These are phyloP conservation scores for Vimba vimba DNA, from an alignment of 2,113 vertebrate species.

Conservation along the genomic window DNA sequence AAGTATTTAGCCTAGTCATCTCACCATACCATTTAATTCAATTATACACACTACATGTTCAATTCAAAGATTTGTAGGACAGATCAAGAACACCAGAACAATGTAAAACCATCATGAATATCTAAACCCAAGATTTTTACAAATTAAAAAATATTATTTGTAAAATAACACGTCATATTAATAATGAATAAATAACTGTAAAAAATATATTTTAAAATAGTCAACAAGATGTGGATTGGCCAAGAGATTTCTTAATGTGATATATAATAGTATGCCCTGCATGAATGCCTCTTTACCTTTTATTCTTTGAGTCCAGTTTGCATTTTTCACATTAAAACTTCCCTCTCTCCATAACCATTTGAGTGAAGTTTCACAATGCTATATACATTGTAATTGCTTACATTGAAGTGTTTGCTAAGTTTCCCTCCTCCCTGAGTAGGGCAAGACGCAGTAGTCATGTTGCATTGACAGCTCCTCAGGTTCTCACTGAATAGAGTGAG, in stretches of 20 bases:
- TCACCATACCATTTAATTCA: not conserved
- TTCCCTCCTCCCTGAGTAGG: slow-evolving; percentile 15
- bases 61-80: not conserved
- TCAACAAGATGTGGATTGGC: not conserved
- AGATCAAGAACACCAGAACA: too few species aligned
- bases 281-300: not conserved
- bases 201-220: not conserved
- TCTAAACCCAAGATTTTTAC: too few species aligned
- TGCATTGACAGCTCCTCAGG: not conserved
- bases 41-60: not conserved
- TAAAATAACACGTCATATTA: not conserved
- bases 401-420: not conserved
- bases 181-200: not conserved
- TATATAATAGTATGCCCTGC: not conserved
- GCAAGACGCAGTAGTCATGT: not conserved
- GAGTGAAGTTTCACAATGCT: not conserved
- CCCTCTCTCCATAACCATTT: not conserved
- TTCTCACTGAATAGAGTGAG: not conserved
- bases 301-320: not conserved
- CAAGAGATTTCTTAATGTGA: not conserved
- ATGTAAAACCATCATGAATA: too few species aligned
- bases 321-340: not conserved
- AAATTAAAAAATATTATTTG: not conserved
- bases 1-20: not conserved
- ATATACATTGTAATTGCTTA: not conserved